phyloP scores from a whole-genome alignment of 2,888 invertebrate genomes.

The Plemyria rubiginata region DNA sequence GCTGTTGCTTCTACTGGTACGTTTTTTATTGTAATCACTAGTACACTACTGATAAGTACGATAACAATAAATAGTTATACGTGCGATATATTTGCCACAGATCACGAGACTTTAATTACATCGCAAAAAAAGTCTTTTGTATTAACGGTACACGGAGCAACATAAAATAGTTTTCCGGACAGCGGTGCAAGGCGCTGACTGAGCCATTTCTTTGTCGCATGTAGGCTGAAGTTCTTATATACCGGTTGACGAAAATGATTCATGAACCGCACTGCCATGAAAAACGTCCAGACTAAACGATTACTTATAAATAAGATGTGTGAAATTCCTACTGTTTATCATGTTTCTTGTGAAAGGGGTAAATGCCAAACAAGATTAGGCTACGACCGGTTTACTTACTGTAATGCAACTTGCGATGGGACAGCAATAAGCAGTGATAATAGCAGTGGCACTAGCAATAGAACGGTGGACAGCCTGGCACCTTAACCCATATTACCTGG shows the following conservation, averaged over 20 bases:
- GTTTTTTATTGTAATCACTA: conserved; percentile 47
- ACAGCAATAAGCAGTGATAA: conserved; percentile 14
- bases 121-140: no score
- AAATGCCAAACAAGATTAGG: conserved; percentile 31
- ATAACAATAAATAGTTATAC: not conserved
- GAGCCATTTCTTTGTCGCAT: no score
- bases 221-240: no score
- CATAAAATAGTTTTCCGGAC: no score
- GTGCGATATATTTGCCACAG: not conserved
- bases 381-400: conserved; percentile 28
- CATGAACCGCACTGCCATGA: not conserved
- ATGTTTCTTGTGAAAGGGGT: conserved; percentile 23
- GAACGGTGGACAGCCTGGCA: conserved; percentile 23
- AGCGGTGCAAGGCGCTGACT: no score
- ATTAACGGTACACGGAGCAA: no score
- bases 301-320: not conserved
- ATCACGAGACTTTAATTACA: no score
- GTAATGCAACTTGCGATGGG: conserved; percentile 18
- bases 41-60: not conserved
- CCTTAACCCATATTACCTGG: conserved; percentile 26
- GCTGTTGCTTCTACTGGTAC: conserved; percentile 74
- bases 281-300: no score
- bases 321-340: conserved; percentile 18
- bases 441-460: conserved; percentile 26
- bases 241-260: not conserved